These are phyloP conservation scores for Doryteuthis pealeii DNA, from an alignment of 1,140 invertebrate genomes.

Conservation along the genomic window DNA sequence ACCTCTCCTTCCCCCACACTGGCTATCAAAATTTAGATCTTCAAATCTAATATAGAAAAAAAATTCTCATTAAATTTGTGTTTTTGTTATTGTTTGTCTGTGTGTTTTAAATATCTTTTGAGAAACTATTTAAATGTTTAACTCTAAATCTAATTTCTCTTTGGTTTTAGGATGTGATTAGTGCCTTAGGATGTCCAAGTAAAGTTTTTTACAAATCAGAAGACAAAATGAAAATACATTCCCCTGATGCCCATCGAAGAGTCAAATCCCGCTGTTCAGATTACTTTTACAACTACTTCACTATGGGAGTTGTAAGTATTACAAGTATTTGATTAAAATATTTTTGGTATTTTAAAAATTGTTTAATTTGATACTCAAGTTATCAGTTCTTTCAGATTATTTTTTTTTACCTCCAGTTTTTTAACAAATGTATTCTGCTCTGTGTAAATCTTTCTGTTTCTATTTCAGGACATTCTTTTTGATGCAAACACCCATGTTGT, in stretches of 20 bases:
- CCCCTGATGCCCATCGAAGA: conserved; percentile 80
- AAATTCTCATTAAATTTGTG: too few species aligned
- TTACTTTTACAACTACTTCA: conserved; percentile 98
- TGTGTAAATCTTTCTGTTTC: too few species aligned
- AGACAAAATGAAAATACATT: conserved; percentile 98
- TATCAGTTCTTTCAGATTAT: not conserved
- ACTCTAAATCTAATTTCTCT: too few species aligned
- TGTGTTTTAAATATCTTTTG: too few species aligned
- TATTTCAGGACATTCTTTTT: conserved; percentile 85
- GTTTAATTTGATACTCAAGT: not conserved
- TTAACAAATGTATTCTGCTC: too few species aligned
- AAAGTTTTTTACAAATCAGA: conserved; percentile 93
- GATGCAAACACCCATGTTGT: conserved; percentile 90
- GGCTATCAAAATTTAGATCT: too few species aligned
- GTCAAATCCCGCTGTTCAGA: conserved; percentile 76
- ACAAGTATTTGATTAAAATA: not conserved
- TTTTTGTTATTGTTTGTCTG: too few species aligned
- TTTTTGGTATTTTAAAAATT: not conserved
- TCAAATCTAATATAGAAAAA: too few species aligned
- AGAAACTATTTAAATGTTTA: too few species aligned
- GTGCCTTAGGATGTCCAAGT: conserved; percentile 73
- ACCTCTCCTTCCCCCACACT: too few species aligned
- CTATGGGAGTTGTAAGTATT: conserved; percentile 80
- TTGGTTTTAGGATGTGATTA: conserved; percentile 76
- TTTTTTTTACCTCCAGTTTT: too few species aligned